phyloP scores from a whole-genome alignment of 2,113 vertebrate genomes.

The Calyptomena viridis region DNA sequence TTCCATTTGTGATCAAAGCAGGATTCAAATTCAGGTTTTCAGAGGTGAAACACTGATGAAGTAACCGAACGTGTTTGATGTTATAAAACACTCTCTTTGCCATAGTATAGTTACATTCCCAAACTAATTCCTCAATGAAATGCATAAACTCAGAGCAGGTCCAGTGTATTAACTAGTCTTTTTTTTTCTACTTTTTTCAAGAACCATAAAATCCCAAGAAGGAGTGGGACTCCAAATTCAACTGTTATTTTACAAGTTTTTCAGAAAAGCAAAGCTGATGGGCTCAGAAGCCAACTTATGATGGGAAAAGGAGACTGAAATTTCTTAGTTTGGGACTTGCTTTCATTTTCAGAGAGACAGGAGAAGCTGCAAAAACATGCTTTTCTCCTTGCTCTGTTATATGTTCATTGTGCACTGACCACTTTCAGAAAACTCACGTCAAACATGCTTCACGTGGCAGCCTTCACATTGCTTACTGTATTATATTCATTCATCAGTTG shows the following conservation, averaged over 20 bases:
- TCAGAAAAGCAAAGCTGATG: not conserved
- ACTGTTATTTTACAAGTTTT: slow-evolving; percentile 53
- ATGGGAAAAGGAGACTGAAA: not conserved
- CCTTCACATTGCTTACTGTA: slow-evolving; percentile 81
- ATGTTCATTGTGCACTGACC: not conserved
- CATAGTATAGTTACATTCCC: slow-evolving; percentile 4
- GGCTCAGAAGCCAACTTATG: slow-evolving; percentile 12
- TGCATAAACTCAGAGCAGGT: not conserved
- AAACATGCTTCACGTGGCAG: slow-evolving; percentile 66
- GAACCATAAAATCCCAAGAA: not conserved
- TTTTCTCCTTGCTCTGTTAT: slow-evolving; percentile 6
- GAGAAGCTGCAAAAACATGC: not conserved
- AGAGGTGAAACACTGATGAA: slow-evolving; percentile 15
- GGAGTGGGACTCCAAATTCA: not conserved
- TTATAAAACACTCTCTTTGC: slow-evolving; percentile 5
- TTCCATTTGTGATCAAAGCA: not conserved
- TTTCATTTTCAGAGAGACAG: slow-evolving; percentile 22
- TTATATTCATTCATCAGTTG: slow-evolving; percentile 90
- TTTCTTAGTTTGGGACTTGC: slow-evolving; percentile 21
- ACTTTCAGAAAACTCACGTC: slow-evolving; percentile 1
- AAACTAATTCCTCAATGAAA: slow-evolving; percentile 13
- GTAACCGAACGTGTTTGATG: slow-evolving; percentile 14
- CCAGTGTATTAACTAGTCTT: slow-evolving; percentile 61
- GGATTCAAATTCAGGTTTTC: slow-evolving; percentile 25
- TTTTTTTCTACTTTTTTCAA: slow-evolving; percentile 24